These are phyloP conservation scores for Casuarius casuarius DNA, from an alignment of 2,113 vertebrate species.

Conservation along the genomic window DNA sequence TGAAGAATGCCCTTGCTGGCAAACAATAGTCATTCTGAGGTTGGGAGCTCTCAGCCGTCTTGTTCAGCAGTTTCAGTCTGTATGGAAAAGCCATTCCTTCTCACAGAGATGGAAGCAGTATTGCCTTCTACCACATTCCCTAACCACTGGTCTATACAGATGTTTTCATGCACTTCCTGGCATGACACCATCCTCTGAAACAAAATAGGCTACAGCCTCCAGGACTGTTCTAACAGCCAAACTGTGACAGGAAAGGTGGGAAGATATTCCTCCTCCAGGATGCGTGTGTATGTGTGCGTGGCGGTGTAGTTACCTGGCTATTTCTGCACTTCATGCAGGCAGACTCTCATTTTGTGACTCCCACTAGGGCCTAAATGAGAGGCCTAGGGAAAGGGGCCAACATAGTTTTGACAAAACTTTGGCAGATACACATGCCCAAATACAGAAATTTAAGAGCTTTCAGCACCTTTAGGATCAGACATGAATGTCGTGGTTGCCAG, in stretches of 20 bases:
- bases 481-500: background rate
- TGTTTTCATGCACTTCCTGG: background rate
- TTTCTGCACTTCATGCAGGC: background rate
- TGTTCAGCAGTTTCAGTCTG: conserved; percentile 11
- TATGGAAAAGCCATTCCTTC: background rate
- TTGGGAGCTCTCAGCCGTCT: background rate
- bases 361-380: background rate
- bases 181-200: background rate
- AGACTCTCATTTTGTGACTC: background rate
- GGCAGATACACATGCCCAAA: background rate
- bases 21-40: background rate
- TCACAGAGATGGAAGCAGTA: background rate
- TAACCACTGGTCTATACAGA: rapidly evolving
- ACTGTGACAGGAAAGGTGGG: background rate
- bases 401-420: background rate
- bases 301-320: background rate
- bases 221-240: rapidly evolving
- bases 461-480: background rate
- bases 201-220: background rate
- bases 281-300: too few species aligned
- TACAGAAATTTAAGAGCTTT: background rate
- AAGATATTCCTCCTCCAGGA: background rate
- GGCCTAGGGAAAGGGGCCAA: background rate
- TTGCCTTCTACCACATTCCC: background rate
- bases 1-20: conserved; percentile 1